Conservation (phyloP, 2,888 invertebrate species). For the Physocephala rufipes region DNA sequence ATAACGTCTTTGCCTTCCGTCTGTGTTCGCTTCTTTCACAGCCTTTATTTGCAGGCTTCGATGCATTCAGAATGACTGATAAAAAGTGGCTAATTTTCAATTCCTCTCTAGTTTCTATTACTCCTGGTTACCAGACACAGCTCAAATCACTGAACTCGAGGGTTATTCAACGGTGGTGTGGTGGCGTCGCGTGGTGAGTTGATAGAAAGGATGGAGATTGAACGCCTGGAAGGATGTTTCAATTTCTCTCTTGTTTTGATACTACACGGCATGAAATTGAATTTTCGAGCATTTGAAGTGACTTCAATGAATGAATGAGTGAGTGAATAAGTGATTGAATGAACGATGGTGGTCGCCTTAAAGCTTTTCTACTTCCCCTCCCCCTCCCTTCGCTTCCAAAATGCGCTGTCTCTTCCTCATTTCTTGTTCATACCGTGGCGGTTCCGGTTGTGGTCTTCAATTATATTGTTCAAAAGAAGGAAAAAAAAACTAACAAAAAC, state of each 20-base stretch:
- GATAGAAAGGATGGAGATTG: background rate
- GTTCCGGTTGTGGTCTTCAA: slow-evolving; percentile 47
- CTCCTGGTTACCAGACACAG: background rate
- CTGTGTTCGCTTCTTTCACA: too few species aligned
- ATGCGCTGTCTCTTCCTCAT: too few species aligned
- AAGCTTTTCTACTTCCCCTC: background rate
- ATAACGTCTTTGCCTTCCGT: too few species aligned
- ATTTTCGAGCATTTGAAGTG: slow-evolving; percentile 50
- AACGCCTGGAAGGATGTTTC: background rate
- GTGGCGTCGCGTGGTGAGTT: background rate
- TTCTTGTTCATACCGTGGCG: too few species aligned
- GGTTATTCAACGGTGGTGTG: background rate
- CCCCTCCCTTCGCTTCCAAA: too few species aligned
- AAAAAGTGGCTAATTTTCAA: slow-evolving; percentile 32
- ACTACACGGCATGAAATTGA: slow-evolving; percentile 60
- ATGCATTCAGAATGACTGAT: slow-evolving; percentile 1
- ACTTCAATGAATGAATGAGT: slow-evolving; percentile 54
- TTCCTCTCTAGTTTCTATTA: slow-evolving; percentile 12
- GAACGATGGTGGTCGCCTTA: slow-evolving; percentile 33
- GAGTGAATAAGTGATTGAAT: too few species aligned
- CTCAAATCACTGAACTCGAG: slow-evolving; percentile 4
- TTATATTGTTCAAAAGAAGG: slow-evolving; percentile 43
- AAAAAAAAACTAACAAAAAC: slow-evolving; percentile 6
- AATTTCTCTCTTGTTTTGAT: slow-evolving; percentile 52
- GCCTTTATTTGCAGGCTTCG: background rate